Percentiles rank a stretch among this genome's conserved stretches.
Evolutionary conservation across 2,113 vertebrate genomes (phyloP).

Genomic region (Atlantisia rogersi): DNA sequence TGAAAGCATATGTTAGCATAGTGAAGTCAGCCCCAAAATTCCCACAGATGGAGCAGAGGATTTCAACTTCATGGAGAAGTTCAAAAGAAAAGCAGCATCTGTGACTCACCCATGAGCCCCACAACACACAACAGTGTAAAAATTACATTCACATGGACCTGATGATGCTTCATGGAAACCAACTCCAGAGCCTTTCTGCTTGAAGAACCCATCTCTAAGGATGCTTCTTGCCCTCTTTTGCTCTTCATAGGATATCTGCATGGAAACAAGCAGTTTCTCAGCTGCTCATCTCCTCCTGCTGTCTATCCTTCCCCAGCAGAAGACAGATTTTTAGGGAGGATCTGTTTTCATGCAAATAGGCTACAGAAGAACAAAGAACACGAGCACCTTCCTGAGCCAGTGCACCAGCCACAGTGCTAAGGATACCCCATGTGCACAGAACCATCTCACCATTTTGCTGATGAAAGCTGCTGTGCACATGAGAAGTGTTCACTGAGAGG

Average conservation of each 20-base stretch:
- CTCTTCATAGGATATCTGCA: background rate
- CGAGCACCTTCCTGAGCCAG: background rate
- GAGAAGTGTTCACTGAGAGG: background rate
- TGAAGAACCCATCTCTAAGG: background rate
- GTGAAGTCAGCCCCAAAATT: background rate
- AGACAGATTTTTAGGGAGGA: background rate
- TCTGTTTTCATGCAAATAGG: background rate
- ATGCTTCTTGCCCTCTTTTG: background rate
- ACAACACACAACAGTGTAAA: background rate
- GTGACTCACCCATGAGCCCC: constrained; percentile 12
- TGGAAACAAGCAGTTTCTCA: background rate
- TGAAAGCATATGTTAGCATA: background rate
- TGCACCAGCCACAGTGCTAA: background rate
- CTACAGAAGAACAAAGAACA: background rate
- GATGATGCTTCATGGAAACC: background rate
- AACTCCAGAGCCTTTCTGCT: background rate
- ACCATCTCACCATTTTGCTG: background rate
- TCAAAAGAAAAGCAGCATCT: constrained; percentile 47
- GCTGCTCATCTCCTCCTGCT: constrained; percentile 15
- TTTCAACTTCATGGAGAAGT: background rate
- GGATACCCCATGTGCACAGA: background rate
- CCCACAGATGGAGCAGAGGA: background rate
- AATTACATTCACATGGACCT: background rate
- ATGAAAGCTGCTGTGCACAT: background rate
- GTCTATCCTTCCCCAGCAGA: background rate